Percentiles rank a stretch among this genome's conserved stretches.
Conservation (phyloP, 64 coral and sea anemone genomes). For the Astreopora myriophthalma region DNA sequence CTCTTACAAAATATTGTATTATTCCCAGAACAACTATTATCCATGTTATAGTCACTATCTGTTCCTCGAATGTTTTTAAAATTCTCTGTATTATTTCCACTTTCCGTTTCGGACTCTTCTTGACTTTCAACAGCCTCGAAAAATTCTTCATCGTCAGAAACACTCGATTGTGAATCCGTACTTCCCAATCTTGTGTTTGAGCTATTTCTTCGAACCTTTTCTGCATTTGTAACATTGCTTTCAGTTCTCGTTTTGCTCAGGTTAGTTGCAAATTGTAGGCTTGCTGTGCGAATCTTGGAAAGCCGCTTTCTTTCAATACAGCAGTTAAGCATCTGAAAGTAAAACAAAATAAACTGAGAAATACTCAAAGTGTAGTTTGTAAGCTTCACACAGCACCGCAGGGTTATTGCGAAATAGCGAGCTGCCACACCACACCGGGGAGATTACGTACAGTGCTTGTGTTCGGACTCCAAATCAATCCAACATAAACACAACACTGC, state of each 20-base stretch:
- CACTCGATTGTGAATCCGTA: background rate
- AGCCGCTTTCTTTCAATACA: constrained; percentile 93
- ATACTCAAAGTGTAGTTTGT: background rate
- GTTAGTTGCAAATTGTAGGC: constrained; percentile 21
- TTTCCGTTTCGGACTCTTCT: constrained; percentile 34
- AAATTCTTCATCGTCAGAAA: constrained; percentile 89
- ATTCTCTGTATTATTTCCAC: background rate
- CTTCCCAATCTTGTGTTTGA: background rate
- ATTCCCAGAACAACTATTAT: background rate
- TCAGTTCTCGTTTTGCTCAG: background rate
- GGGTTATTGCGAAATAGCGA: too few species aligned
- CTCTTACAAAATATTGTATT: background rate
- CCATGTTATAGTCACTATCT: background rate
- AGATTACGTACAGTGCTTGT: too few species aligned
- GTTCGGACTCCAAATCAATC: too few species aligned
- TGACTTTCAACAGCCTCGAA: constrained; percentile 94
- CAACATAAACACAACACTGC: too few species aligned
- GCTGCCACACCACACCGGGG: too few species aligned
- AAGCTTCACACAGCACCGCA: too few species aligned
- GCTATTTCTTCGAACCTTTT: constrained; percentile 6
- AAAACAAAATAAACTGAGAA: background rate
- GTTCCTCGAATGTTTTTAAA: background rate
- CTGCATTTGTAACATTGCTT: background rate
- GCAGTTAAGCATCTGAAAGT: constrained; percentile 93
- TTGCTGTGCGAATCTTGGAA: constrained; percentile 66